Percentiles rank a stretch among this genome's conserved stretches.
These are phyloP conservation scores for Phrynocephalus versicolor DNA, from an alignment of 2,113 vertebrate genomes.

Conservation along the genomic window DNA sequence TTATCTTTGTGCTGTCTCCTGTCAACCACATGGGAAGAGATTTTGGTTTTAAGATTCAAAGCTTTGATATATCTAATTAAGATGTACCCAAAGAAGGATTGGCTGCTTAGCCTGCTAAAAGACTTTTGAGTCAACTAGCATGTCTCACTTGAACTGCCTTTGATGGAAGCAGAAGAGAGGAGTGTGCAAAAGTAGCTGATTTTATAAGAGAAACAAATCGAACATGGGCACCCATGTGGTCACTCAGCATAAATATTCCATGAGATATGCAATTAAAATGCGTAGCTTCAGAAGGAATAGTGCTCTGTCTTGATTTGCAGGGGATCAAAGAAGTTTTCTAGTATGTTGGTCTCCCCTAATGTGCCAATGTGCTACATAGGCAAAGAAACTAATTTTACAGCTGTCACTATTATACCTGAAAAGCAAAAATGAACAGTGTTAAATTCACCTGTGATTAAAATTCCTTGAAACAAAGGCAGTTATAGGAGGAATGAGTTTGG, in stretches of 20 bases:
- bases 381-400: slow-evolving; percentile 40
- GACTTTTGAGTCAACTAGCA: neutral
- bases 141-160: neutral
- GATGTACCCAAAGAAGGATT: neutral
- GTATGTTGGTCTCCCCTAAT: slow-evolving; percentile 30
- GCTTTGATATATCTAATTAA: neutral
- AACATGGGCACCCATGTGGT: slow-evolving; percentile 23
- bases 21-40: neutral
- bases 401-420: slow-evolving; percentile 43
- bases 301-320: slow-evolving; percentile 40
- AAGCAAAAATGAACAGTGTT: slow-evolving; percentile 23
- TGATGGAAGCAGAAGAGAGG: neutral
- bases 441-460: neutral
- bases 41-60: neutral
- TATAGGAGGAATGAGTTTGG: neutral
- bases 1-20: neutral
- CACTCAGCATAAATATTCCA: slow-evolving; percentile 26
- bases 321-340: slow-evolving; percentile 54
- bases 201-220: slow-evolving; percentile 7
- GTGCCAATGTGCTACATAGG: neutral
- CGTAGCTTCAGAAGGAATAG: neutral
- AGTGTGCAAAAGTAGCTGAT: neutral
- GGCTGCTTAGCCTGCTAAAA: neutral
- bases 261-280: slow-evolving; percentile 41
- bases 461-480: neutral